Evolutionary conservation across 2,888 invertebrate genomes (phyloP).

Genomic region (Cyclophora punctaria): DNA sequence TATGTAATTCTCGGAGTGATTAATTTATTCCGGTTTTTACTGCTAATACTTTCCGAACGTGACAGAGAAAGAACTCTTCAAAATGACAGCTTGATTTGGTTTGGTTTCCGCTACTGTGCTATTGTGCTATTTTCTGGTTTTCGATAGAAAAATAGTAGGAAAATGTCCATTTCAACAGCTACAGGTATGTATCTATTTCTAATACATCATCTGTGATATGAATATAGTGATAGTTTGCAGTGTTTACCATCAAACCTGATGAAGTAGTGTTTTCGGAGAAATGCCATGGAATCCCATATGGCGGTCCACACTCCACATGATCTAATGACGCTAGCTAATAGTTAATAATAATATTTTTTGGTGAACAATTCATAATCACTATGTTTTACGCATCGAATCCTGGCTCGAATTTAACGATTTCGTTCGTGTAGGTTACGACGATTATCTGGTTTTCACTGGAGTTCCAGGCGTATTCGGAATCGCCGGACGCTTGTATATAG

Average conservation of each 20-base stretch:
- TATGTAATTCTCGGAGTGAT: no score
- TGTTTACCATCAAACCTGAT: slow-evolving; percentile 56
- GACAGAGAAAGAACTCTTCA: slow-evolving; percentile 56
- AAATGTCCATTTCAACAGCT: slow-evolving; percentile 71
- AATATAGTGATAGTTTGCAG: slow-evolving; percentile 23
- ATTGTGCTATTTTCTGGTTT: slow-evolving; percentile 72
- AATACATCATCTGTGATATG: slow-evolving; percentile 26
- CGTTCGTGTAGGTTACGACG: slow-evolving; percentile 52
- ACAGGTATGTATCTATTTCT: slow-evolving; percentile 55
- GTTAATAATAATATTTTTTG: slow-evolving; percentile 36
- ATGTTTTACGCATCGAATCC: slow-evolving; percentile 14
- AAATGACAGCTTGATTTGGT: slow-evolving; percentile 75
- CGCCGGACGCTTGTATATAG: slow-evolving; percentile 33
- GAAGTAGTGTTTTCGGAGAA: slow-evolving; percentile 67
- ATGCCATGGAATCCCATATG: slow-evolving; percentile 75
- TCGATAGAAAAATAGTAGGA: slow-evolving; percentile 53
- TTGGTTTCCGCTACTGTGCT: slow-evolving; percentile 75
- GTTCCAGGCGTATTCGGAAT: slow-evolving; percentile 45
- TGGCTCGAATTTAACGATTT: slow-evolving; percentile 13
- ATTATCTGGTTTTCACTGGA: slow-evolving; percentile 47
- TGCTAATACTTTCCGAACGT: slow-evolving; percentile 29
- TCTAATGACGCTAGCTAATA: slow-evolving; percentile 64
- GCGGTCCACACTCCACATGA: slow-evolving; percentile 74
- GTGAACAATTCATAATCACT: slow-evolving; percentile 26
- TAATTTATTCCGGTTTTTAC: not conserved